Evolutionary conservation across 1,140 invertebrate species (phyloP).

Genomic region (Hyphantria cunea): DNA sequence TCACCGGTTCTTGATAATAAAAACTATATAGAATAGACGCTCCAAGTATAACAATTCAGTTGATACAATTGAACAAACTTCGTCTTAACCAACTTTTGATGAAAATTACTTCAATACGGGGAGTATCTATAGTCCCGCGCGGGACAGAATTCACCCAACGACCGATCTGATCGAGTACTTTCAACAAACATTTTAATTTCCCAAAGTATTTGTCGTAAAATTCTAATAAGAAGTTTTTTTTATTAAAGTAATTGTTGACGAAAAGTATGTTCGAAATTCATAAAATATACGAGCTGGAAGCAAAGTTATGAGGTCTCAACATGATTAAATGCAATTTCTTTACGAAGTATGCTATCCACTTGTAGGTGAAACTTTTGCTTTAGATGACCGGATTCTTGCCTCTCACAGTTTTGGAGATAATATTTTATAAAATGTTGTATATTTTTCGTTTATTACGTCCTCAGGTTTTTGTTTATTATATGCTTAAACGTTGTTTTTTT

Average conservation of each 20-base stretch:
- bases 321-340: conserved; percentile 78
- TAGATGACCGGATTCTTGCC: conserved; percentile 50
- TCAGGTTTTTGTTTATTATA: too few relatives aligned
- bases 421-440: conserved; percentile 10
- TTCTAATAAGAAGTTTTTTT: conserved; percentile 46
- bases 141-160: conserved; percentile 22
- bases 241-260: conserved; percentile 73
- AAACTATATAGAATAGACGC: conserved; percentile 17
- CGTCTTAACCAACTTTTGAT: conserved; percentile 15
- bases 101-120: conserved; percentile 18
- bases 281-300: conserved; percentile 66
- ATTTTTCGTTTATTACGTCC: neutral
- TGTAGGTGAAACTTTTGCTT: conserved; percentile 61
- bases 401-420: conserved; percentile 18
- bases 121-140: conserved; percentile 5
- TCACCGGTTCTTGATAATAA: conserved; percentile 15
- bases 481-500: too few relatives aligned
- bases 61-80: conserved; percentile 22
- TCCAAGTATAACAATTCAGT: conserved; percentile 9
- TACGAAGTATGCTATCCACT: conserved; percentile 66
- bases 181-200: conserved; percentile 38
- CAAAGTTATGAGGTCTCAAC: conserved; percentile 67
- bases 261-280: conserved; percentile 70
- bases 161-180: conserved; percentile 19
- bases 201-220: conserved; percentile 59